These are phyloP conservation scores for Daktulosphaira vitifoliae DNA, from an alignment of 1,140 invertebrate genomes.

Conservation along the genomic window DNA sequence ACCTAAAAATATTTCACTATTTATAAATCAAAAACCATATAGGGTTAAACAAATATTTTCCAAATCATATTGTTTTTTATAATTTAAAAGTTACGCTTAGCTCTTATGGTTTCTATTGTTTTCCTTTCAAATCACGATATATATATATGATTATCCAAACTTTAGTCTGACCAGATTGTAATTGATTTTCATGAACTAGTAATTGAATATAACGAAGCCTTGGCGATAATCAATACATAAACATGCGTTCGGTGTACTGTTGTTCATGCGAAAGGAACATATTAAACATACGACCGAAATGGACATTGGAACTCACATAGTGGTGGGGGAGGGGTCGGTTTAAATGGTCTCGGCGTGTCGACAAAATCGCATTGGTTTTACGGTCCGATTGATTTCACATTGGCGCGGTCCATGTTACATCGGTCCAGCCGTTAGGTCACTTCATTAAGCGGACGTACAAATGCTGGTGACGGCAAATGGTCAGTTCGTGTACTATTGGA, in stretches of 20 bases:
- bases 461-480: no score
- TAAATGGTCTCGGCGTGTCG: conserved; percentile 6
- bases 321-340: neutral
- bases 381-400: conserved; percentile 27
- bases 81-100: no score
- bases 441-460: conserved; percentile 7
- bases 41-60: no score
- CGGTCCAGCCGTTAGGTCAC: conserved; percentile 11
- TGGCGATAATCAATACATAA: neutral
- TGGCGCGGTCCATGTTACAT: neutral
- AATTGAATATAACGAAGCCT: no score
- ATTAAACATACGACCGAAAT: neutral
- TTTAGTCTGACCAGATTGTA: no score
- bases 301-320: neutral
- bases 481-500: no score
- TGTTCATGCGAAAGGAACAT: neutral
- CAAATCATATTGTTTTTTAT: no score
- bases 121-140: no score
- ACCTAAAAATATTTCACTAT: no score
- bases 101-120: no score
- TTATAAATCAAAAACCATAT: no score
- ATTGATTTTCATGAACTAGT: conserved; percentile 2
- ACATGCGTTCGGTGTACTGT: neutral
- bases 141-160: no score
- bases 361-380: conserved; percentile 22